phyloP scores from a whole-genome alignment of 1,140 invertebrate genomes.

The Solenopsis fugax region DNA sequence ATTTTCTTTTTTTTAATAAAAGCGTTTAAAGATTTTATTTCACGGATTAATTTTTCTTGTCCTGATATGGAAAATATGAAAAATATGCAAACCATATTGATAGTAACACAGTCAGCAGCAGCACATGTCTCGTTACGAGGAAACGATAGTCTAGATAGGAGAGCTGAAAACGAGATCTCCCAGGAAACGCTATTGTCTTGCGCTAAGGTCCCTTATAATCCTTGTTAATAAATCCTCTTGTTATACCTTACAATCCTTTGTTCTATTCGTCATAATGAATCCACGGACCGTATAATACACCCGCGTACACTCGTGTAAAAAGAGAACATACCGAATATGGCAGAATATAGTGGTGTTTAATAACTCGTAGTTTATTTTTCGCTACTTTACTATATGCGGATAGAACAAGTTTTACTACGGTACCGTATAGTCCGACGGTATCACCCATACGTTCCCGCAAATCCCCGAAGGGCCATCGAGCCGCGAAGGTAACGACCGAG shows the following conservation, averaged over 20 bases:
- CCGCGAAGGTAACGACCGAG: slow-evolving; percentile 33
- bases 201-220: slow-evolving; percentile 53
- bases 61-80: background rate
- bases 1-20: background rate
- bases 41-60: background rate
- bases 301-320: slow-evolving; percentile 16
- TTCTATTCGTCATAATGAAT: slow-evolving; percentile 60
- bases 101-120: slow-evolving; percentile 8
- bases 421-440: background rate
- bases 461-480: slow-evolving; percentile 33
- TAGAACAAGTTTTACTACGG: slow-evolving; percentile 37
- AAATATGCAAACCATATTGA: slow-evolving; percentile 22
- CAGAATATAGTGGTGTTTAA: slow-evolving; percentile 21
- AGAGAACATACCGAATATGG: slow-evolving; percentile 33
- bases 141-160: slow-evolving; percentile 34
- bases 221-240: slow-evolving; percentile 61
- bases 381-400: background rate
- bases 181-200: slow-evolving; percentile 57
- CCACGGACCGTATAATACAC: slow-evolving; percentile 31
- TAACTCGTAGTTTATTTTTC: slow-evolving; percentile 45
- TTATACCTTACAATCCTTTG: slow-evolving; percentile 46
- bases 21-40: background rate
- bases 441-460: slow-evolving; percentile 40
- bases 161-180: slow-evolving; percentile 43
- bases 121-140: slow-evolving; percentile 38